phyloP scores from a whole-genome alignment of 2,888 invertebrate species.

The Tuberolachnus salignus region DNA sequence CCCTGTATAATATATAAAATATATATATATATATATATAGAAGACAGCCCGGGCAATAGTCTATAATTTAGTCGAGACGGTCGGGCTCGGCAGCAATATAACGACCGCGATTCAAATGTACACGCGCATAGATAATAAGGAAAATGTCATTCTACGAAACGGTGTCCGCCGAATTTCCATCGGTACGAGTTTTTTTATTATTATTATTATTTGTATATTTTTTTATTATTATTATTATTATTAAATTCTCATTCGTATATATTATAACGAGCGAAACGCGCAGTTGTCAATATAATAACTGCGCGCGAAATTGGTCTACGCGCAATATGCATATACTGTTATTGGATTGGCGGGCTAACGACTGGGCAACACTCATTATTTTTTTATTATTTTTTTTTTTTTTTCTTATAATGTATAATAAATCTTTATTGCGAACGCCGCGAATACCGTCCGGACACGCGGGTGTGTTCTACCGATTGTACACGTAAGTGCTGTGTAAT shows the following conservation, averaged over 20 bases:
- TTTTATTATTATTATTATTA: too few species aligned
- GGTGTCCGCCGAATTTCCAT: constrained; percentile 3
- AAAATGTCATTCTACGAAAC: constrained; percentile 30
- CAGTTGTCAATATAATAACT: neutral
- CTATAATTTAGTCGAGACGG: neutral
- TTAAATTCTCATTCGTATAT: too few species aligned
- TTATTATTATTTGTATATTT: too few species aligned
- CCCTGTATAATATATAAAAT: too few species aligned
- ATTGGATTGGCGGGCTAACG: neutral
- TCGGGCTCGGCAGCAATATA: neutral
- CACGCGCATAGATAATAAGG: neutral
- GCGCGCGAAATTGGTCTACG: constrained; percentile 4
- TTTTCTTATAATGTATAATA: too few species aligned
- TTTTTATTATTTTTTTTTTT: neutral
- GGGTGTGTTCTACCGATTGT: too few species aligned
- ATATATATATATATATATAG: too few species aligned
- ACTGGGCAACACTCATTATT: constrained; percentile 10
- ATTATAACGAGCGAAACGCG: constrained; percentile 1
- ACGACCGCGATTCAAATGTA: neutral
- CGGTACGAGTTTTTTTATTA: neutral
- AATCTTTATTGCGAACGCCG: too few species aligned
- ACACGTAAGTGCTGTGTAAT: too few species aligned
- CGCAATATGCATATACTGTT: neutral
- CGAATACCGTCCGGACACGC: too few species aligned
- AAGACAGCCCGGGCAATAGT: neutral